Base-by-base conservation (phyloP, 2,888 invertebrate genomes). In the Candidula unifasciata region DNA sequence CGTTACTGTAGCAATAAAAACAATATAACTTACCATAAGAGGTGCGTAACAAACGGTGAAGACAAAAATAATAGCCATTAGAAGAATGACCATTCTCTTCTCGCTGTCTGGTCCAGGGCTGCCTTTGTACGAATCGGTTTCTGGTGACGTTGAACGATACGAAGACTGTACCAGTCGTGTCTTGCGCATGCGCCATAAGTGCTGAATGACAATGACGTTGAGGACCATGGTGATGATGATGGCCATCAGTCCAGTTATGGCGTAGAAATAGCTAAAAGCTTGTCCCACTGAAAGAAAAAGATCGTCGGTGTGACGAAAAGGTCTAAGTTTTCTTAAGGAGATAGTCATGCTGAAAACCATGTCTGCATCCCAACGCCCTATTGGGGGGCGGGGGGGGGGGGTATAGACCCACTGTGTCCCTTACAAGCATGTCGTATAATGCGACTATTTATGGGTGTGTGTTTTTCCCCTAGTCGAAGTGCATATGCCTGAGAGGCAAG, bases 21-120 rank as follows among this genome's bases (percentile, higher is more conserved):
- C 21, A 60, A n/a, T 60, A n/a, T 2, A 2, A 74, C 91, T 88
- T 87, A 93, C 93, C 92, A 93, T 90, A 44, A 93, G 89, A 8
- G 94, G 94, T 6, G 92, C 90, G 92, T 93, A 94, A 86, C 93
- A 94, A 5, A 91, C 87, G 35, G 92, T 89, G 86, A 94, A 93
- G 16, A 93, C 90, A 27, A 93, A 68, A 18, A 93, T 91, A 84
- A 94, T 93, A 35, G 93, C 93, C 10, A 92, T 87, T 2, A 93
- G 90, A 3, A 94, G 90, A 21, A 93, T 87, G 81, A 93, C 91
- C 94, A 94, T 93, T 84, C 93, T 92, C 69, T 93, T 89, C 87
- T 93, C 83, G 64, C 83, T 83, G 79, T 73, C 83, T 24, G 57
- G 71, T 54, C 69, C 71, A 24, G n/a, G 3, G 8, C 69, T 30